A percentile compares a stretch with the other conserved stretches of the same genome.
Conservation (phyloP, 2,888 invertebrate species). For the Parnassius smintheus region DNA sequence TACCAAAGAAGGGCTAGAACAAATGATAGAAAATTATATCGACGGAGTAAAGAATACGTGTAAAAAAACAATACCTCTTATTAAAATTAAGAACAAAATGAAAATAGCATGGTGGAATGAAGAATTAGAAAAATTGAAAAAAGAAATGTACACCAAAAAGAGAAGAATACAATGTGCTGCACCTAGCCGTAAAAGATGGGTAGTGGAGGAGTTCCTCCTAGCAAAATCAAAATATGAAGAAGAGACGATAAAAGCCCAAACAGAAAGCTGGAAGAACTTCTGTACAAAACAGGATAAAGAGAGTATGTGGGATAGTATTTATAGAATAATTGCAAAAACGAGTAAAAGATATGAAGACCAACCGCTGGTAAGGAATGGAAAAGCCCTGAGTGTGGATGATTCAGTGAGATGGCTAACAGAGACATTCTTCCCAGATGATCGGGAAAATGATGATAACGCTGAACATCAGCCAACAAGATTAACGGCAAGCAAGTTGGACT, state of each 20-base stretch:
- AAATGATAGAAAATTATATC: too few species aligned
- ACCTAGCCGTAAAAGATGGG: too few species aligned
- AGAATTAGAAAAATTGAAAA: too few species aligned
- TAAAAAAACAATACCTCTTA: too few species aligned
- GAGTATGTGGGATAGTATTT: conserved; percentile 30
- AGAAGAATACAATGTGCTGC: too few species aligned
- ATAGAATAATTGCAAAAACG: conserved; percentile 24
- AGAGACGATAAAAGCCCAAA: conserved; percentile 10
- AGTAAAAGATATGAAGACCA: conserved; percentile 17
- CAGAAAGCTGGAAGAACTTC: conserved; percentile 30
- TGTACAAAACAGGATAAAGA: conserved; percentile 30
- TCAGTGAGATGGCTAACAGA: conserved; percentile 17
- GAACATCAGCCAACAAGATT: neutral
- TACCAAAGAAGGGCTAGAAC: too few species aligned
- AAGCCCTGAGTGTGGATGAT: neutral
- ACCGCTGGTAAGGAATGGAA: conserved; percentile 11
- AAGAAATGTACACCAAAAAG: too few species aligned
- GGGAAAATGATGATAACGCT: neutral
- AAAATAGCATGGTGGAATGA: too few species aligned
- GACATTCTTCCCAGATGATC: conserved; percentile 24
- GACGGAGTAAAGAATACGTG: too few species aligned
- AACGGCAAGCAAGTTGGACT: too few species aligned
- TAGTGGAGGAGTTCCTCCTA: neutral
- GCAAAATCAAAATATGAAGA: conserved; percentile 19
- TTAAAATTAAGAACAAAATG: too few species aligned